Percentiles rank a stretch among this genome's conserved stretches.
These are phyloP conservation scores for Drosophila pandora DNA, from an alignment of 1,140 invertebrate genomes.

Conservation along the genomic window DNA sequence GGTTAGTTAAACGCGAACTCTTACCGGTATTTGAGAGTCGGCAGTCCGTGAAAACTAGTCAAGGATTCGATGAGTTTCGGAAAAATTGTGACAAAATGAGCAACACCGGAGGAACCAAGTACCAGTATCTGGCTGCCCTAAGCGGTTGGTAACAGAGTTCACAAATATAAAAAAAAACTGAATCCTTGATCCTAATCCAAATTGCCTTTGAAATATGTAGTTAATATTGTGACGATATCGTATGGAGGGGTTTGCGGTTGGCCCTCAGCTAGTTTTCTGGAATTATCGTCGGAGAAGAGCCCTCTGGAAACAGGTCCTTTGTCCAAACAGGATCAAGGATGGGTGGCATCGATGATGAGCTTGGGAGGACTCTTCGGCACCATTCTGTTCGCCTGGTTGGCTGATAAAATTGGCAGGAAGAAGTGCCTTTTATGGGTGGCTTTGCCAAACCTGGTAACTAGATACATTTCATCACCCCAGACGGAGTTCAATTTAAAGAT, in stretches of 20 bases:
- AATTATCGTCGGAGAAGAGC: conserved; percentile 77
- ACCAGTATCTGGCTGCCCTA: conserved; percentile 62
- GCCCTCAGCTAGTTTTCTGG: conserved; percentile 85
- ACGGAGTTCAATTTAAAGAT: neutral
- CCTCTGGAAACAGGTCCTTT: conserved; percentile 66
- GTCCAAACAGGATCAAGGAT: conserved; percentile 84
- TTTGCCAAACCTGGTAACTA: conserved; percentile 64
- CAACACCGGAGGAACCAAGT: conserved; percentile 42
- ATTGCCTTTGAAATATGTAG: conserved; percentile 18
- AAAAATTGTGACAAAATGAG: conserved; percentile 31
- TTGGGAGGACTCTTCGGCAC: conserved; percentile 85
- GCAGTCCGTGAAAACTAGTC: neutral
- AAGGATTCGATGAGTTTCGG: conserved; percentile 14
- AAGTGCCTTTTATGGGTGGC: conserved; percentile 59
- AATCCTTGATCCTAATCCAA: neutral
- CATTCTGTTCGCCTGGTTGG: conserved; percentile 84
- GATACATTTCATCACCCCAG: neutral
- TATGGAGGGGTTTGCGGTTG: conserved; percentile 82
- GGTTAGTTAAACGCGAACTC: conserved; percentile 52
- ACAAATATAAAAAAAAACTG: neutral
- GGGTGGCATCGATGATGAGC: conserved; percentile 85
- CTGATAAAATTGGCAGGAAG: conserved; percentile 84
- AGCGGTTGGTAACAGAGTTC: conserved; percentile 49
- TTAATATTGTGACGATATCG: conserved; percentile 62
- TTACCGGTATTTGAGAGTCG: conserved; percentile 13